A percentile compares a stretch with the other conserved stretches of the same genome.
Evolutionary conservation across 2,797 vertebrate genomes (phyloP).

Genomic region (Clarias pachynema): DNA sequence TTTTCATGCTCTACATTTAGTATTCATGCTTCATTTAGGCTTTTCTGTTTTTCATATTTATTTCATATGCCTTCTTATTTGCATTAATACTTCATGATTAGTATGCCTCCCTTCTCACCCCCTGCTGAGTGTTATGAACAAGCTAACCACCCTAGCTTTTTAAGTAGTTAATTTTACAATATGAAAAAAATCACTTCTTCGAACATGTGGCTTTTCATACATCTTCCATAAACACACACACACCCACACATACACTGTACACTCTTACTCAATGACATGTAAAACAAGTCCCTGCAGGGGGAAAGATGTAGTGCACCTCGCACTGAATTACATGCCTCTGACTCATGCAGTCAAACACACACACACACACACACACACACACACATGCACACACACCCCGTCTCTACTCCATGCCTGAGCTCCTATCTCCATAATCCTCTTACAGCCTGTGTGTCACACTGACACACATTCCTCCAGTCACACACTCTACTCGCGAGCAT

Average conservation of each 20-base stretch:
- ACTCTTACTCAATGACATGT: constrained; percentile 51
- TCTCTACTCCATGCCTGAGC: constrained; percentile 63
- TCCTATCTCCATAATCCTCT: constrained; percentile 71
- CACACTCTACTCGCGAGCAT: constrained; percentile 30
- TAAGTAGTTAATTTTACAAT: constrained; percentile 17
- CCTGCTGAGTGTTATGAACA: not conserved
- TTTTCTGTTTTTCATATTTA: constrained; percentile 10
- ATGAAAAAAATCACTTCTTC: constrained; percentile 3
- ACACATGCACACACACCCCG: constrained; percentile 48
- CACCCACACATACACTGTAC: constrained; percentile 14
- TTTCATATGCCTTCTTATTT: constrained; percentile 23
- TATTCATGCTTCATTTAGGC: constrained; percentile 34
- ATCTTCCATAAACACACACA: constrained; percentile 17
- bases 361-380: constrained; percentile 40
- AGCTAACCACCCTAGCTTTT: not conserved
- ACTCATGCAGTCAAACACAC: constrained; percentile 50
- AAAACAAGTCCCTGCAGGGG: constrained; percentile 53
- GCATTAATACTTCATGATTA: constrained; percentile 23
- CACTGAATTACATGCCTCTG: constrained; percentile 47
- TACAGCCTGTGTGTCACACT: constrained; percentile 66
- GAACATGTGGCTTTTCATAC: constrained; percentile 16
- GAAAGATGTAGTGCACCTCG: constrained; percentile 52
- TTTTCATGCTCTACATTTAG: constrained; percentile 36
- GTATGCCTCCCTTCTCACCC: not conserved
- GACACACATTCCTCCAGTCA: constrained; percentile 63